A percentile compares a stretch with the other conserved stretches of the same genome.
Evolutionary conservation across 2,888 invertebrate species (phyloP).

Genomic region (Volucella inanis): DNA sequence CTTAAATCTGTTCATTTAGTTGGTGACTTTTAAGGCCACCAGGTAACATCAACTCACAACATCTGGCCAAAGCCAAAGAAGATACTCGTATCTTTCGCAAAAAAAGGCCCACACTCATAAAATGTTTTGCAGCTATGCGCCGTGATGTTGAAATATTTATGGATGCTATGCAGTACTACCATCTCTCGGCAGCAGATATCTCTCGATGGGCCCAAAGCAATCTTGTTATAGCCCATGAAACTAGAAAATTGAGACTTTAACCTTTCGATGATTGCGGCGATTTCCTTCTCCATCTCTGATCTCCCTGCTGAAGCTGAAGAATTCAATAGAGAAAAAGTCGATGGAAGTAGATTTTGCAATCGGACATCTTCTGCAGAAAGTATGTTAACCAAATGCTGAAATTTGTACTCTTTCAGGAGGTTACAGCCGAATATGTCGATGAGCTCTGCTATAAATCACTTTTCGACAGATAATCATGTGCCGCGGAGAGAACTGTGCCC

Average conservation of each 20-base stretch:
- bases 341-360: conserved; percentile 51
- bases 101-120: too few relatives aligned
- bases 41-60: conserved; percentile 11
- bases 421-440: background rate
- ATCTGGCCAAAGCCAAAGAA: conserved; percentile 48
- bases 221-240: conserved; percentile 64
- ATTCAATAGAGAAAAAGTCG: conserved; percentile 45
- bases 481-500: background rate
- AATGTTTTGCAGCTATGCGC: conserved; percentile 43
- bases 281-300: background rate
- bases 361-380: conserved; percentile 37
- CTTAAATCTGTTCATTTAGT: conserved; percentile 43
- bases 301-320: conserved; percentile 6
- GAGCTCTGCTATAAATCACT: conserved; percentile 43
- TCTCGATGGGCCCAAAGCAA: conserved; percentile 43
- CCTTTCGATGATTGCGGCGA: conserved; percentile 51
- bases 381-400: conserved; percentile 38
- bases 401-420: conserved; percentile 17
- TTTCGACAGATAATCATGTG: background rate
- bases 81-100: too few relatives aligned
- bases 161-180: conserved; percentile 22
- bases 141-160: conserved; percentile 62
- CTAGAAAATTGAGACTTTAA: conserved; percentile 73
- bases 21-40: conserved; percentile 57
- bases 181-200: conserved; percentile 4